These are phyloP conservation scores for Ageneiosus marmoratus DNA, from an alignment of 2,113 vertebrate species.

Conservation along the genomic window DNA sequence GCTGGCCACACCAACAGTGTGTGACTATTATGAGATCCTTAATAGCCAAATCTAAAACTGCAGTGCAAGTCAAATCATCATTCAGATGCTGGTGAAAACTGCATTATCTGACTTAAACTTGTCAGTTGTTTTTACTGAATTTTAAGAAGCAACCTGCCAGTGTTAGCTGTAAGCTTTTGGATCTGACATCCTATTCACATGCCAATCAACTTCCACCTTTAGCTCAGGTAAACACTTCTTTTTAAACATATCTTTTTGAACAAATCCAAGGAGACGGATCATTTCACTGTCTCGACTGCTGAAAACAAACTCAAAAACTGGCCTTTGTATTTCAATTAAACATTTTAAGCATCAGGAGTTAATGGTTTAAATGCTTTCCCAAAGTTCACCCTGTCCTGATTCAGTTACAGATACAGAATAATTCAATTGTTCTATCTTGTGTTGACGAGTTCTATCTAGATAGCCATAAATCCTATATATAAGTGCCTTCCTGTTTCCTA, in stretches of 20 bases:
- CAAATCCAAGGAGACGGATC: neutral
- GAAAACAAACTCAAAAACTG: neutral
- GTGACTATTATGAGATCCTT: neutral
- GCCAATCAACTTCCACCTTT: neutral
- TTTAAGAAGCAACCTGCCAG: neutral
- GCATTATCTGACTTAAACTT: neutral
- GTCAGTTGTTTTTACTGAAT: neutral
- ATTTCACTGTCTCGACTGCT: neutral
- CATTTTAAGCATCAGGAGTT: neutral
- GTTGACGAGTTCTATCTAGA: neutral
- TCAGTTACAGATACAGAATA: neutral
- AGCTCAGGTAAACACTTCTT: neutral
- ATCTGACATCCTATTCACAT: neutral
- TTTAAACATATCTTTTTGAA: neutral
- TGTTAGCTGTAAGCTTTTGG: neutral
- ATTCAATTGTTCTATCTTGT: neutral
- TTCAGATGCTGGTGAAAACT: neutral
- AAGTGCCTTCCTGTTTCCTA: slow-evolving; percentile 3
- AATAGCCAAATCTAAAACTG: neutral
- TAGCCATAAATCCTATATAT: slow-evolving; percentile 8
- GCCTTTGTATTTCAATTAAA: neutral
- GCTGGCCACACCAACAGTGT: neutral
- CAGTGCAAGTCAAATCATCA: neutral
- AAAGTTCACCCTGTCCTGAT: neutral
- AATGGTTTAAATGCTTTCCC: neutral